These are phyloP conservation scores for Diarsia rubi DNA, from an alignment of 2,888 invertebrate species.

Conservation along the genomic window DNA sequence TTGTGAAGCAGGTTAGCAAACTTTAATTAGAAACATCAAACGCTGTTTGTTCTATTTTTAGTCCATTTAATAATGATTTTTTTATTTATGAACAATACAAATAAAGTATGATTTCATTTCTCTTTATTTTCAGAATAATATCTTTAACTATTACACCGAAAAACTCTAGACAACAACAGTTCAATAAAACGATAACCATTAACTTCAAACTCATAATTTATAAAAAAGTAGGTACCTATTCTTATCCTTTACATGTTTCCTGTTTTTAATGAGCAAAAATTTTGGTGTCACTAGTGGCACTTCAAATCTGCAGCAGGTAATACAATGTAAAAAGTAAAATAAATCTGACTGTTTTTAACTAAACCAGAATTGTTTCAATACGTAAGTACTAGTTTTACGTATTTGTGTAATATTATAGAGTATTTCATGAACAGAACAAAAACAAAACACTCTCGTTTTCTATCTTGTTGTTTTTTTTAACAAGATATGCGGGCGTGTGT, in stretches of 20 bases:
- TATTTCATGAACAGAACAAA: background rate
- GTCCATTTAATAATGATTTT: background rate
- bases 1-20: background rate
- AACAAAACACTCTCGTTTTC: slow-evolving; percentile 21
- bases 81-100: background rate
- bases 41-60: background rate
- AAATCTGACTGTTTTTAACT: background rate
- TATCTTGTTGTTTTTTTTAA: slow-evolving; percentile 23
- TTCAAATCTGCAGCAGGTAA: background rate
- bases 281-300: slow-evolving; percentile 21
- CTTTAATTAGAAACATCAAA: background rate
- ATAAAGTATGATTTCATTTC: background rate
- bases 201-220: background rate
- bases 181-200: background rate
- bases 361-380: background rate
- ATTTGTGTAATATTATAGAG: background rate
- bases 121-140: background rate
- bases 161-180: background rate
- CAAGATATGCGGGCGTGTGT: slow-evolving; percentile 11
- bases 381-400: background rate
- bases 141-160: background rate
- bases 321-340: background rate
- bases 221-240: background rate
- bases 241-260: background rate
- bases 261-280: background rate